These are phyloP conservation scores for Xestia ashworthii DNA, from an alignment of 2,888 invertebrate genomes.

Conservation along the genomic window DNA sequence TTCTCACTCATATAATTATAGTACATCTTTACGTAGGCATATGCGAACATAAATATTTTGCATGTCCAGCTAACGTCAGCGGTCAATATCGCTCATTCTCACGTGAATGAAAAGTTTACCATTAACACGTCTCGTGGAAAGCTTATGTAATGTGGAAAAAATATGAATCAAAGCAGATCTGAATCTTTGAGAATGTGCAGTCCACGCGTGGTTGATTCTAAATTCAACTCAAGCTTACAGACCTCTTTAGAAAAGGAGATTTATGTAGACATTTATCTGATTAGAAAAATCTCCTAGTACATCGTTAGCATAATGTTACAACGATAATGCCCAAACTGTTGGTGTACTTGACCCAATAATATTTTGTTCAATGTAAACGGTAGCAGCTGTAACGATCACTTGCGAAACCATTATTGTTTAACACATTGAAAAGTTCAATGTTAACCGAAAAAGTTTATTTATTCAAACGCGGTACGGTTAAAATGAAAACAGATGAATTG, in stretches of 20 bases:
- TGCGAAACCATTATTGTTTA: constrained; percentile 53
- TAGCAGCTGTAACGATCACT: constrained; percentile 47
- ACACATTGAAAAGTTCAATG: constrained; percentile 60
- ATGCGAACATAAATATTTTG: constrained; percentile 62
- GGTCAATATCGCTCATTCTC: constrained; percentile 39
- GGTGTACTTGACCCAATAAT: constrained; percentile 62
- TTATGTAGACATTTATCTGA: constrained; percentile 27
- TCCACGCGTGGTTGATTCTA: constrained; percentile 7
- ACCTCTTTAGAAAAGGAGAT: constrained; percentile 22
- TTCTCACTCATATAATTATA: constrained; percentile 53
- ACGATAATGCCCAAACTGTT: constrained; percentile 34
- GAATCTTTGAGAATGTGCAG: background rate
- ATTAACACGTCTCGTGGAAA: constrained; percentile 42
- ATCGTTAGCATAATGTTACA: constrained; percentile 42
- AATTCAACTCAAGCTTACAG: constrained; percentile 21
- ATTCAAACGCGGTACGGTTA: constrained; percentile 36
- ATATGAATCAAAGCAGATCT: constrained; percentile 21
- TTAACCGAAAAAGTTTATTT: constrained; percentile 56
- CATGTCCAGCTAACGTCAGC: constrained; percentile 52
- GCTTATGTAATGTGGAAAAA: constrained; percentile 35
- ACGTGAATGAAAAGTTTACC: constrained; percentile 51
- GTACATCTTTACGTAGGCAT: constrained; percentile 60
- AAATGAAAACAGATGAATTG: constrained; percentile 44
- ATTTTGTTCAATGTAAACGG: constrained; percentile 41
- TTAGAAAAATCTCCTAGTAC: constrained; percentile 25